A percentile compares a stretch with the other conserved stretches of the same genome.
Evolutionary conservation across 2,888 invertebrate genomes (phyloP).

Genomic region (Agonopterix subpropinquella): DNA sequence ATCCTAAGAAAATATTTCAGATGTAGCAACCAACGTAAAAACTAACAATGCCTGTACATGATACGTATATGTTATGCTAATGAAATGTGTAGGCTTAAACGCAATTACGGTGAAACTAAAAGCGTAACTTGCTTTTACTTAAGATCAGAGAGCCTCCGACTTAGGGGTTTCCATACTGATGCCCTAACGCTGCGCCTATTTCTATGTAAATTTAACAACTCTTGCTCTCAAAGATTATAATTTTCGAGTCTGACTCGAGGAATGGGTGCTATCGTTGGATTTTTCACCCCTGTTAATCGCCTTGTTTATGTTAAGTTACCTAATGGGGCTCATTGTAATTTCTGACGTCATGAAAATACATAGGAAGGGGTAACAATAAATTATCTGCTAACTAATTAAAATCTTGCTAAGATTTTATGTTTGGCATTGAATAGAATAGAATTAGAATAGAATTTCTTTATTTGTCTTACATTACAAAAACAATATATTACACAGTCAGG

Average conservation of each 20-base stretch:
- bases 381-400: too few relatives aligned
- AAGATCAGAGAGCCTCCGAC: conserved; percentile 13
- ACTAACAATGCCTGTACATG: too few relatives aligned
- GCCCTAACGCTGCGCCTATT: conserved; percentile 49
- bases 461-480: too few relatives aligned
- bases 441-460: too few relatives aligned
- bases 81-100: not conserved
- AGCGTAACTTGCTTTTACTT: not conserved
- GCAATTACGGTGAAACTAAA: conserved; percentile 1
- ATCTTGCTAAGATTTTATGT: too few relatives aligned
- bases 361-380: too few relatives aligned
- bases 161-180: conserved; percentile 43
- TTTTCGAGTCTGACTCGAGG: conserved; percentile 37
- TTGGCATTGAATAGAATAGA: too few relatives aligned
- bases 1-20: too few relatives aligned
- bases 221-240: conserved; percentile 54
- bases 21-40: too few relatives aligned
- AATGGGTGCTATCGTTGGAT: conserved; percentile 41
- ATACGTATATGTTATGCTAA: too few relatives aligned
- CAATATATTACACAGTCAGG: too few relatives aligned
- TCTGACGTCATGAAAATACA: conserved; percentile 6
- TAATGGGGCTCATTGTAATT: conserved; percentile 15
- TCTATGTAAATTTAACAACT: conserved; percentile 62
- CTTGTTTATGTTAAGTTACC: conserved; percentile 21
- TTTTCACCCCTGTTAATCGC: conserved; percentile 44